These are phyloP conservation scores for Glomeris maerens DNA, from an alignment of 1,140 invertebrate genomes.

Conservation along the genomic window DNA sequence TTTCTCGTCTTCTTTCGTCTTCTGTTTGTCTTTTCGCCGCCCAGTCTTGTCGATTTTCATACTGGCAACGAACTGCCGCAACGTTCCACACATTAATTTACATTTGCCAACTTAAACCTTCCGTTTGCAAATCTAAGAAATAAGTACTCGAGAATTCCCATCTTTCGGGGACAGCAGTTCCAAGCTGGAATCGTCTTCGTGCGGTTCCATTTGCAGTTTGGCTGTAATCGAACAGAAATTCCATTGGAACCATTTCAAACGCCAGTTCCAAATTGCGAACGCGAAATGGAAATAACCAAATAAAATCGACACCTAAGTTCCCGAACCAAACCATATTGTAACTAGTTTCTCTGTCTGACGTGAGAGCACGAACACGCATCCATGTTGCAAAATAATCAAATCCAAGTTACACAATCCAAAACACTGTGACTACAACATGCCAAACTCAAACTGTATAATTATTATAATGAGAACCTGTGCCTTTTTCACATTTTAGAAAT, in stretches of 20 bases:
- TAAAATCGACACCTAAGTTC: no score
- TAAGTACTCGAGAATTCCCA: slow-evolving; percentile 48
- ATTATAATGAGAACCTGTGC: neutral
- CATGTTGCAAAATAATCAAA: no score
- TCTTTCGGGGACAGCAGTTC: slow-evolving; percentile 50
- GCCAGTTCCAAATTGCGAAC: neutral
- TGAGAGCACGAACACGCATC: no score
- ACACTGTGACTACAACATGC: no score
- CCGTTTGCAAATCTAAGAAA: no score
- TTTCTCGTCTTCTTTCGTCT: slow-evolving; percentile 62
- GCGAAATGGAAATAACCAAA: no score
- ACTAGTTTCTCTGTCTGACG: no score
- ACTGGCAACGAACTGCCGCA: slow-evolving; percentile 44
- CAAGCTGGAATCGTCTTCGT: slow-evolving; percentile 50
- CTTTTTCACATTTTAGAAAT: neutral
- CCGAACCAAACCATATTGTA: no score
- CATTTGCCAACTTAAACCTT: no score
- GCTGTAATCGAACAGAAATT: slow-evolving; percentile 12
- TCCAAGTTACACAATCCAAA: no score
- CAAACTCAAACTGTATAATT: neutral
- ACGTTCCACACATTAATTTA: slow-evolving; percentile 23
- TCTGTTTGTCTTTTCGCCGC: slow-evolving; percentile 52
- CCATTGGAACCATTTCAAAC: neutral
- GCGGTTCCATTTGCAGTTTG: slow-evolving; percentile 29
- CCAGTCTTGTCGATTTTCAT: slow-evolving; percentile 48